phyloP scores from a whole-genome alignment of 2,888 invertebrate genomes.

The Nymphalis urticae region DNA sequence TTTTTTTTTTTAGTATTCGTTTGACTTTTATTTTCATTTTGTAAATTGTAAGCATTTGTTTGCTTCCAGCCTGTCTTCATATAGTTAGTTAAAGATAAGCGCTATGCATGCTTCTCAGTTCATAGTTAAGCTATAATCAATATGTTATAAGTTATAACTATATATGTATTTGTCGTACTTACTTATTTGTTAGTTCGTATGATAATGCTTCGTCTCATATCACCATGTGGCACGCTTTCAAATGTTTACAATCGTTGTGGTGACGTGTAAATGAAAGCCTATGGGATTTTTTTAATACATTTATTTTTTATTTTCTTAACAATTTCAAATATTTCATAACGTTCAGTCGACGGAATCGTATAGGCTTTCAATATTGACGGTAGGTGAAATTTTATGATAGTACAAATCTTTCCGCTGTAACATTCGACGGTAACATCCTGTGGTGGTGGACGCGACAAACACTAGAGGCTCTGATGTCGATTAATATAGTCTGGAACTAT shows the following conservation, averaged over 20 bases:
- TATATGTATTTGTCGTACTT: conserved; percentile 80
- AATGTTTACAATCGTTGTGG: conserved; percentile 78
- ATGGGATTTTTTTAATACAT: conserved; percentile 48
- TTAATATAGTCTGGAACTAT: conserved; percentile 29
- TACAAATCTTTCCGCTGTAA: conserved; percentile 64
- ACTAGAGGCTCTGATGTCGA: conserved; percentile 40
- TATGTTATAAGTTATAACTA: conserved; percentile 64
- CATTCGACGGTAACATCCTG: conserved; percentile 62
- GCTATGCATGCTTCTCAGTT: conserved; percentile 82
- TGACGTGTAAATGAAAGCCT: conserved; percentile 66
- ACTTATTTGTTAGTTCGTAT: conserved; percentile 73
- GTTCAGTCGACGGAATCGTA: conserved; percentile 43
- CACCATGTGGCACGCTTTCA: conserved; percentile 79
- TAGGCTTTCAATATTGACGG: conserved; percentile 55
- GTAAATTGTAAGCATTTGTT: conserved; percentile 83
- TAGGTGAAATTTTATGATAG: conserved; percentile 51
- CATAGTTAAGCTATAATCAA: conserved; percentile 70
- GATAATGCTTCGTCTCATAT: conserved; percentile 59
- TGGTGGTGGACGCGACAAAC: conserved; percentile 61
- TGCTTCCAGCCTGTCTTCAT: conserved; percentile 71
- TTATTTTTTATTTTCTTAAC: neutral
- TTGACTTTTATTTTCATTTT: conserved; percentile 62
- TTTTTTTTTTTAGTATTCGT: conserved; percentile 45
- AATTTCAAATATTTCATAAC: neutral
- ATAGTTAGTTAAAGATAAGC: conserved; percentile 58